phyloP scores from a whole-genome alignment of 2,888 invertebrate species.

The Plebejus melissa region DNA sequence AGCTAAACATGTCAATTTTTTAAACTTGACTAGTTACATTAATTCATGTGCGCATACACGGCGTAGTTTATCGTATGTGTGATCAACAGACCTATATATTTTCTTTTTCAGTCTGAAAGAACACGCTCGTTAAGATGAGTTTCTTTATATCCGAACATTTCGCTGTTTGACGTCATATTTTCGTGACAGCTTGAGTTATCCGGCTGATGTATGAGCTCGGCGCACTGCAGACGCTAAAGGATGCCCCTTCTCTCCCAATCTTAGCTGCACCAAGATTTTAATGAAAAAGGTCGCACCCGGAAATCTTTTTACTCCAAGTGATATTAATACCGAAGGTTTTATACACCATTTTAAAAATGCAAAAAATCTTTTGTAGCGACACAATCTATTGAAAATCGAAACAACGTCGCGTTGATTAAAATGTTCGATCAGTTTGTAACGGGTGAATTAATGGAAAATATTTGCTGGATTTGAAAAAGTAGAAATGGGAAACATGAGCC shows the following conservation, averaged over 20 bases:
- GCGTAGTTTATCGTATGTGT: neutral
- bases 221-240: slow-evolving; percentile 1
- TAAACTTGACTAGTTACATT: neutral
- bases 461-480: neutral
- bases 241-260: neutral
- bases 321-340: neutral
- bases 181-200: neutral
- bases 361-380: slow-evolving; percentile 1
- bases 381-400: slow-evolving; percentile 14
- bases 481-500: neutral
- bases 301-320: neutral
- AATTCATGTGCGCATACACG: neutral
- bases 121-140: neutral
- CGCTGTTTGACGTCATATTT: neutral
- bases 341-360: neutral
- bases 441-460: slow-evolving; percentile 8
- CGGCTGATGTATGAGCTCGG: slow-evolving; percentile 8
- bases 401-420: slow-evolving; percentile 18
- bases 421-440: slow-evolving; percentile 21
- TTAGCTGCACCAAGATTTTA: slow-evolving; percentile 6
- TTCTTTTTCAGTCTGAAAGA: neutral
- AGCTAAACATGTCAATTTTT: too few relatives aligned
- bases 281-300: neutral
- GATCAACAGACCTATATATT: neutral
- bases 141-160: neutral